These are phyloP conservation scores for Aphidius ervi DNA, from an alignment of 1,140 invertebrate genomes.

Conservation along the genomic window DNA sequence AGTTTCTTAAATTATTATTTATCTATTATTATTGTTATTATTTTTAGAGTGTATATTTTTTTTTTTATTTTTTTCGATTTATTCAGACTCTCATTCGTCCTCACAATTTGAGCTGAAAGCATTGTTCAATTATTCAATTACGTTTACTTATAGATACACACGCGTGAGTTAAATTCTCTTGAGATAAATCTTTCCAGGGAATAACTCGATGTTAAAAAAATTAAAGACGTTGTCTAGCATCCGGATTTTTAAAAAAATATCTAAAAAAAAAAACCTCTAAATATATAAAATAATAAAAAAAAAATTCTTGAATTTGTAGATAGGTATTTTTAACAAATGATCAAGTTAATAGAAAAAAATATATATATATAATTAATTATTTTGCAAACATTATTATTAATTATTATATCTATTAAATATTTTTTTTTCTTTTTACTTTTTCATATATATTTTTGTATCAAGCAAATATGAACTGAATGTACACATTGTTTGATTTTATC, in stretches of 20 bases:
- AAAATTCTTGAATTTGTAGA: too few relatives aligned
- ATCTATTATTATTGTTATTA: background rate
- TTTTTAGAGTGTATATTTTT: conserved; percentile 1
- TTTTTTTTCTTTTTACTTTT: too few relatives aligned
- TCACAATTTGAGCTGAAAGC: conserved; percentile 35
- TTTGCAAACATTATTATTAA: too few relatives aligned
- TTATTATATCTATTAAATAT: too few relatives aligned
- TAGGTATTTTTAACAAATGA: too few relatives aligned
- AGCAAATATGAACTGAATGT: too few relatives aligned
- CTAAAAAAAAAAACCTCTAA: background rate
- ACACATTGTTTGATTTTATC: conserved; percentile 14
- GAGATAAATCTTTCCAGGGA: conserved; percentile 9
- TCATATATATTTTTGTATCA: too few relatives aligned
- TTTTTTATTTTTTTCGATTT: conserved; percentile 8
- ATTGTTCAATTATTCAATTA: conserved; percentile 44
- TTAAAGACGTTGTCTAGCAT: background rate
- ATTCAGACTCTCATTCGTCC: conserved; percentile 22
- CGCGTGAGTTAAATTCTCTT: conserved; percentile 22
- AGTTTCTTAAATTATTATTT: background rate
- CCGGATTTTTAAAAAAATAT: conserved; percentile 1
- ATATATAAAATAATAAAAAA: too few relatives aligned
- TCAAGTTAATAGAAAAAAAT: background rate
- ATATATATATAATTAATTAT: too few relatives aligned
- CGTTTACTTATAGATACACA: conserved; percentile 33
- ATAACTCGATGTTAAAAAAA: conserved; percentile 5